Evolutionary conservation across 53 echinoderm and acorn worm species (phyloP), one percentile per base, ranked within the genome.

Genomic region (Echinarachnius parma): DNA sequence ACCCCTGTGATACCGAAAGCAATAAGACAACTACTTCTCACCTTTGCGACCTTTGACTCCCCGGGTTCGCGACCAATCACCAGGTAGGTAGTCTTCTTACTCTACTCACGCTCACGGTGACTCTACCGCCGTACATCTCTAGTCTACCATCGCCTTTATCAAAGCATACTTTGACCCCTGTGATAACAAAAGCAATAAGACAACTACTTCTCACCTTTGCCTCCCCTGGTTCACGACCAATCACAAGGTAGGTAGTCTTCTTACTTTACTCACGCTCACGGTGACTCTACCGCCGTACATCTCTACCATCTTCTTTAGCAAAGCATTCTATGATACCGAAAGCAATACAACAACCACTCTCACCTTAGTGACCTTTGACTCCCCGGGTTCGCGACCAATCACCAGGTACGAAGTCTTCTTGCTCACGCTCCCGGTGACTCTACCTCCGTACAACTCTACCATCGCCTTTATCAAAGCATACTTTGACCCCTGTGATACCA

Each of bases 381-480:
- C 84, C 2, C 95, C 95, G 2, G 87, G 78, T 31, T 87, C 90
- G 28, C 95, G 80, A 2, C 95, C 90, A 27, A 84, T 72, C 13
- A 94, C 72, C 13, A 94, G 69, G 39, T 94, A 84, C 0, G 78
- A 64, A 1, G 95, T 90, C 59, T 94, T 94, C 70, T 90, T 94
- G 52, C 90, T 87, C 59, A 94, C 67, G 9, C 66, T 78, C 1
- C 76, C 35, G 4, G 90, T 86, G 21, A 94, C 82, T 10, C 84
- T 64, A 9, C 95, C 95, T 24, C 90, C 90, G 28, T 87, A 68
- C 29, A 48, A 31, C 75, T 94, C 90, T 9, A 94, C 64, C 3
- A 67, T 35, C 9, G 47, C 46, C 45, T 87, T 85, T n/a, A n/a
- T n/a, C n/a, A n/a, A n/a, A n/a, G n/a, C n/a, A n/a, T n/a, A n/a